Base-by-base conservation (phyloP, 1,140 invertebrate genomes). In the Acyrthosiphon pisum region DNA sequence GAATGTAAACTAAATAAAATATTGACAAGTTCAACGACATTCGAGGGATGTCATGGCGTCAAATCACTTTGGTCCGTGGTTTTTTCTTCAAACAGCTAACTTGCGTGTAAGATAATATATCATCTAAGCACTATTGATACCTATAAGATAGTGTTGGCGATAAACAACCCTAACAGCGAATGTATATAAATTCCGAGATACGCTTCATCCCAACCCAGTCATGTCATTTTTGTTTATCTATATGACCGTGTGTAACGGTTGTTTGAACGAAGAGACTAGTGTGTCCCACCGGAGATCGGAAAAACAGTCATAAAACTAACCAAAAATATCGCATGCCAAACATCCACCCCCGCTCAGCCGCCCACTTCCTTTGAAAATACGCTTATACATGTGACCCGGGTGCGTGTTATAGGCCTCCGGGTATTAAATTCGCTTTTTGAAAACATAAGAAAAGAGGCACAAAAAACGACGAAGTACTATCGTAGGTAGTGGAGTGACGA, bases 221-320 rank as follows among this genome's bases (percentile, higher is more conserved):
- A 23, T 93, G 91, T 93, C n/a, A 84, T 93, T 93, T 86, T 93
- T 84, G 81, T 93, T 93, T 93, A 93, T 93, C 81, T 86, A 46
- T 50, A 37, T 11, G 30, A 20, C 23, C 23, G 11, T 22, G 50
- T 35, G 48, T 84, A 92, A 92, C 37, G 81, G 46, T 14, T 50
- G 76, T 86, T 50, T 56, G 81, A 93, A 84, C 91, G 81, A 14
- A 84, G 7, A 92, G 68, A 91, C 90, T 91, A 76, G 56, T 76
- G 60, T 91, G 81, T 86, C 91, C 91, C 91, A 86, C 48, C 18
- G 91, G 81, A 56, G 35, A 84, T 84, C 76, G n/a, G 90, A 41
- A 93, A 93, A 93, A 93, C 76, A 50, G 48, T 93, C 81, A 68
- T 93, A 93, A 93, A 86, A 93, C 81, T 53, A 41, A 86, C 91